Conservation (phyloP, 2,113 vertebrate species). For the Forbesichthys agassizii region DNA sequence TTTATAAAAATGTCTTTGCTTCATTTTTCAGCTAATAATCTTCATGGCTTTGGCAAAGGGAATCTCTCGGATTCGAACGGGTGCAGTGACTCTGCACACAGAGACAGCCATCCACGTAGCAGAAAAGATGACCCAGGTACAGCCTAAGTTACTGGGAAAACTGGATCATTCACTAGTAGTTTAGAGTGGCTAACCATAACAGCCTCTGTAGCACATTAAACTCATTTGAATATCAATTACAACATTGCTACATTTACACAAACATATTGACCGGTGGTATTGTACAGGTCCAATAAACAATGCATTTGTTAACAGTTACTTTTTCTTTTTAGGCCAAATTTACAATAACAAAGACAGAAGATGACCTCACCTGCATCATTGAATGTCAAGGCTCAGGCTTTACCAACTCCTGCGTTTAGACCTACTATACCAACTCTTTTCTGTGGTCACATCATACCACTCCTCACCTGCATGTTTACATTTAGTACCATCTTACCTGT, state of each 20-base stretch:
- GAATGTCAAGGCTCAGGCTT: slow-evolving; percentile 91
- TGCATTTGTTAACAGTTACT: not conserved
- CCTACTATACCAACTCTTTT: not conserved
- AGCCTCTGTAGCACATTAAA: not conserved
- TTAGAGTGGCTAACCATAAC: not conserved
- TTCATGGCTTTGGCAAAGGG: slow-evolving; percentile 97
- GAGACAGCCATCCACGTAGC: slow-evolving; percentile 94
- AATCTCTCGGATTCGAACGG: slow-evolving; percentile 87
- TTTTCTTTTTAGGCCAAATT: slow-evolving; percentile 85
- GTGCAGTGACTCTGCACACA: slow-evolving; percentile 91
- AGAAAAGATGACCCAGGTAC: slow-evolving; percentile 89
- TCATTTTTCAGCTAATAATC: slow-evolving; percentile 84
- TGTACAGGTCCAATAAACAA: no score
- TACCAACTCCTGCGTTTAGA: slow-evolving; percentile 78
- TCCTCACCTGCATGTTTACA: not conserved
- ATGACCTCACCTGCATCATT: slow-evolving; percentile 84
- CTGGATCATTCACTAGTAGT: not conserved
- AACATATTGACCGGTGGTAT: not conserved
- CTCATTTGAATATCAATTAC: not conserved
- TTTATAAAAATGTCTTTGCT: not conserved
- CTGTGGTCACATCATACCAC: not conserved
- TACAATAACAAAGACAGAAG: slow-evolving; percentile 85
- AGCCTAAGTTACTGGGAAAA: slow-evolving; percentile 27
- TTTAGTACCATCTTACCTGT: not conserved
- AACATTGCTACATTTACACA: not conserved